phyloP scores from a whole-genome alignment of 2,113 vertebrate species.

The Bos javanicus region DNA sequence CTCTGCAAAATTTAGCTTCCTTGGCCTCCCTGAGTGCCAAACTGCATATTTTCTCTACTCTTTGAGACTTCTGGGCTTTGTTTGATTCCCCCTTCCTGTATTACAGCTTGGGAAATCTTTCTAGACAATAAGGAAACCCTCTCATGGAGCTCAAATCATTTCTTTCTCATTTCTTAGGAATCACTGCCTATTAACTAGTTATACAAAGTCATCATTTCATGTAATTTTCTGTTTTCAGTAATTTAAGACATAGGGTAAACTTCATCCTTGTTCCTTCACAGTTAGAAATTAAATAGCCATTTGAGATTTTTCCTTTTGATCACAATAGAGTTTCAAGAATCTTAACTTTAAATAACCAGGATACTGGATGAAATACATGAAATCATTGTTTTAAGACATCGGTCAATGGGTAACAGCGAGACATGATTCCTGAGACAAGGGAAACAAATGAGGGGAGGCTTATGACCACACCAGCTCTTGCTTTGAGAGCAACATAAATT shows the following conservation, averaged over 20 bases:
- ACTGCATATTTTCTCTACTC: neutral
- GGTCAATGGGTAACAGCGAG: neutral
- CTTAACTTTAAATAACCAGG: neutral
- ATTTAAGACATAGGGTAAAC: neutral
- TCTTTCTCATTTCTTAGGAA: neutral
- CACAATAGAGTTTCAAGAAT: neutral
- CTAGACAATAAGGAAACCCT: neutral
- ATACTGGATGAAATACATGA: neutral
- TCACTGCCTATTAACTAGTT: neutral
- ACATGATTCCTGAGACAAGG: neutral
- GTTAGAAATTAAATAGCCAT: neutral
- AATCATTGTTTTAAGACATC: neutral
- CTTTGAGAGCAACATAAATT: neutral
- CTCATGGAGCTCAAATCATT: neutral
- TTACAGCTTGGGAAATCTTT: neutral
- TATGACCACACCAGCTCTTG: neutral
- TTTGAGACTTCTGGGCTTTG: neutral
- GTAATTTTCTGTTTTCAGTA: neutral
- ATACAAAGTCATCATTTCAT: neutral
- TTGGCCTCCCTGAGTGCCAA: neutral
- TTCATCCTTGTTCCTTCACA: neutral
- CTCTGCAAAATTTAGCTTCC: neutral
- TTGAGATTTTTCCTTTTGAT: neutral
- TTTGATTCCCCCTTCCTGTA: neutral
- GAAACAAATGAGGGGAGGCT: neutral